Evolutionary conservation across 2,888 invertebrate species (phyloP), one percentile per base, ranked within the genome.

Genomic region (Cistogaster globosa): DNA sequence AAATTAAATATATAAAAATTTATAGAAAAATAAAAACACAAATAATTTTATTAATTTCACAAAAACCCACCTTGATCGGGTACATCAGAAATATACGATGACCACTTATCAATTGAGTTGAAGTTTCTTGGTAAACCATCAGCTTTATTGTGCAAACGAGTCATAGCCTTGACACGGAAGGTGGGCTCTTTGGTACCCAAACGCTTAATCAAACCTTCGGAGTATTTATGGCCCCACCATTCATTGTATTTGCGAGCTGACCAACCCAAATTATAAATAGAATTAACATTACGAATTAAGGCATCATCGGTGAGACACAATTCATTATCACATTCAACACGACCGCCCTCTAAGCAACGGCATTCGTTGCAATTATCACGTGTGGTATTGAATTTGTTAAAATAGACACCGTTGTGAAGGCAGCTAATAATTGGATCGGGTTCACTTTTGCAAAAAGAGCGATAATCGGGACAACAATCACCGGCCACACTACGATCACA

Each of bases 391-490:
- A 94, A 94, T 1, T 93, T 92, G n/a, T 91, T 87, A 90, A 94
- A 95, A 16, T 92, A 91, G 79, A 92, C 90, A 11, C 94, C 94
- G 11, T 94, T 93, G 88, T 94, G 93, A 32, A 88, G 89, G 90
- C 97, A 92, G 48, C 88, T 87, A 2, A 87, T 58, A 53, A 91
- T 85, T 32, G 89, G 89, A 81, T 89, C 90, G 3, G 89, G 87
- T 53, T 91, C 89, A 11, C 95, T 95, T 87, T 93, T 93, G 90
- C 98, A 99, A 85, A 95, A 94, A 0, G 94, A 93, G 91, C 94
- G 95, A 91, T 96, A 99, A 92, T 99, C 99, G 0, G 98, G 98
- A 90, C 98, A 99, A 91, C 98, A 99, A 91, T 98, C 98, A 51
- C 94, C 94, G 12, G 93, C 91, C n/a, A 86, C 86, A 0, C 94